Base-by-base conservation (phyloP, 2,888 invertebrate species). In the Yponomeuta malinellus region DNA sequence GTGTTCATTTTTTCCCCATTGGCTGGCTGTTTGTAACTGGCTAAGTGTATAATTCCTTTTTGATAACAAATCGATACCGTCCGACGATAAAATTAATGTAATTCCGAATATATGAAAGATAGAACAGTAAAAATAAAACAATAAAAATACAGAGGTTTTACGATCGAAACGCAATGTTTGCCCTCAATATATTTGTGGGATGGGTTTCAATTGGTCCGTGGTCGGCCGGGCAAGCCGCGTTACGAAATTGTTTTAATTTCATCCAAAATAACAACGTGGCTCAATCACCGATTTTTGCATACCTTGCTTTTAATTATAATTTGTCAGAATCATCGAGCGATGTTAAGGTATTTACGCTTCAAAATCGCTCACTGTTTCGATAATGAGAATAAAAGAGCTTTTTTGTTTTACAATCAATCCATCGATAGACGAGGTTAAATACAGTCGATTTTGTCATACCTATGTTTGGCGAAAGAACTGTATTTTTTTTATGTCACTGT, bases 261-360 rank as follows among this genome's bases (percentile, higher is more conserved):
- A 10, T 65, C 65, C 29, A 31, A 29, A 65, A 65, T 65, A 33
- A 65, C 65, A 65, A 65, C 33, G 33, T 65, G 65, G 65, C 65
- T 59, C 52, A 59, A 59, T 59, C 12, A 15, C 6, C 15, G 12
- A 29, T 64, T 64, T 4, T 23, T 9, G 31, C 10, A 29, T 64
- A 8, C 52, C 52, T 4, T 59, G 52, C 52, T 15, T 15, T 43
- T 43, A 8, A 43, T 43, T 1, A 43, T 43, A 43, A 43, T 9
- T 43, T 43, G 43, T 8, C 43, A 43, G 8, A 43, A 43, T 43
- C 43, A 43, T 43, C 43, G 9, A 43, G 8, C 0, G 43, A 5
- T 43, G 43, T 43, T 8, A 8, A 43, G 43, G 5, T 43, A 43
- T 43, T 6, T 43, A 43, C 6, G 43, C 1, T 43, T 43, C 43